phyloP scores from a whole-genome alignment of 2,888 invertebrate species.

The Automeris io region DNA sequence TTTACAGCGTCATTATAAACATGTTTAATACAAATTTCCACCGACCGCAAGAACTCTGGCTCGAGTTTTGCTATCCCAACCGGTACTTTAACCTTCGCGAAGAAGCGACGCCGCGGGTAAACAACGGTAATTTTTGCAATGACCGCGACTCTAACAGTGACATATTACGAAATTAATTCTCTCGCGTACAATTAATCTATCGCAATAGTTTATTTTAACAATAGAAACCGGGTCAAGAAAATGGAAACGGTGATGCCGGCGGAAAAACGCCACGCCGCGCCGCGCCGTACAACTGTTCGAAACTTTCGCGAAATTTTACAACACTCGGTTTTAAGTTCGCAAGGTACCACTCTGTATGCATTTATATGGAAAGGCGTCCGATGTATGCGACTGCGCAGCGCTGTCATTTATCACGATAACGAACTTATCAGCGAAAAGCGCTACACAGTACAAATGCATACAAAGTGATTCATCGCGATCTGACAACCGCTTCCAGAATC shows the following conservation, averaged over 20 bases:
- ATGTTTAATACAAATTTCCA: too few species aligned
- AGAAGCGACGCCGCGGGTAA: neutral
- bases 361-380: too few species aligned
- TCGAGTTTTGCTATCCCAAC: neutral
- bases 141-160: constrained; percentile 22
- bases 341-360: too few species aligned
- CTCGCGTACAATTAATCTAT: constrained; percentile 52
- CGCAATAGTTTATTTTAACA: constrained; percentile 55
- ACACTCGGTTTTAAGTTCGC: too few species aligned
- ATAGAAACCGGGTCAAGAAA: constrained; percentile 66
- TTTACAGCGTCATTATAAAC: too few species aligned
- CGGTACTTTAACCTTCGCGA: neutral
- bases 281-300: constrained; percentile 13
- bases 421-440: too few species aligned
- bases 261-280: constrained; percentile 36
- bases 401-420: too few species aligned
- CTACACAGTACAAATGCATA: too few species aligned
- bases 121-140: constrained; percentile 15
- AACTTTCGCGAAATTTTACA: constrained; percentile 44
- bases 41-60: neutral
- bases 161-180: constrained; percentile 38
- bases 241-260: constrained; percentile 57
- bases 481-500: constrained; percentile 17
- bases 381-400: too few species aligned
- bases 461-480: constrained; percentile 23